Conservation (phyloP, 2,797 vertebrate species). For the Corythornis leucogaster region DNA sequence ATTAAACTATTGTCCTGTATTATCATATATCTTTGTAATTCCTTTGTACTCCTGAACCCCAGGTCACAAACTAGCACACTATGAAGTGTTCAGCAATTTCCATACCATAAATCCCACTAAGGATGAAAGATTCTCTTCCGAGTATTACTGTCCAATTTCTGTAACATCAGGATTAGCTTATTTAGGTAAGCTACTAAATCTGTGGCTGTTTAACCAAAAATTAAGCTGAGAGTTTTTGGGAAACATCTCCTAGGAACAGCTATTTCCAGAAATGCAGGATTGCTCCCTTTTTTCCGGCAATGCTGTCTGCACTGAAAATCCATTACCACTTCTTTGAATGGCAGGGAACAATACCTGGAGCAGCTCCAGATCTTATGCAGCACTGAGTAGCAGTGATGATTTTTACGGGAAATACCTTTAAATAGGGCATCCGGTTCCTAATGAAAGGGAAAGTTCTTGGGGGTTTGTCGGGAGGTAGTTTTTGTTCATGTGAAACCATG, state of each 20-base stretch:
- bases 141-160: constrained; percentile 33
- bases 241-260: neutral
- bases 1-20: constrained; percentile 54
- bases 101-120: constrained; percentile 42
- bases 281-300: neutral
- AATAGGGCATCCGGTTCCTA: neutral
- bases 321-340: neutral
- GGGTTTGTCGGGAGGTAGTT: neutral
- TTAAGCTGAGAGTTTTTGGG: neutral
- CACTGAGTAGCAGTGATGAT: neutral
- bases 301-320: neutral
- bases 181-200: constrained; percentile 8
- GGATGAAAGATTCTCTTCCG: constrained; percentile 31
- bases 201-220: constrained; percentile 10
- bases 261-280: constrained; percentile 11
- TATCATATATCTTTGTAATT: constrained; percentile 61
- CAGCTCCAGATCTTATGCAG: neutral
- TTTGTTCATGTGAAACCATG: neutral
- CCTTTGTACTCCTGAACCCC: constrained; percentile 55
- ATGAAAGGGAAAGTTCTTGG: neutral
- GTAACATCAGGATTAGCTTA: constrained; percentile 1
- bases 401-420: neutral
- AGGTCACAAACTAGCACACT: constrained; percentile 39
- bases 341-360: neutral
- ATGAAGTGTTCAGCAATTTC: constrained; percentile 54